phyloP scores from a whole-genome alignment of 2,113 vertebrate species.

The Albula glossodonta region DNA sequence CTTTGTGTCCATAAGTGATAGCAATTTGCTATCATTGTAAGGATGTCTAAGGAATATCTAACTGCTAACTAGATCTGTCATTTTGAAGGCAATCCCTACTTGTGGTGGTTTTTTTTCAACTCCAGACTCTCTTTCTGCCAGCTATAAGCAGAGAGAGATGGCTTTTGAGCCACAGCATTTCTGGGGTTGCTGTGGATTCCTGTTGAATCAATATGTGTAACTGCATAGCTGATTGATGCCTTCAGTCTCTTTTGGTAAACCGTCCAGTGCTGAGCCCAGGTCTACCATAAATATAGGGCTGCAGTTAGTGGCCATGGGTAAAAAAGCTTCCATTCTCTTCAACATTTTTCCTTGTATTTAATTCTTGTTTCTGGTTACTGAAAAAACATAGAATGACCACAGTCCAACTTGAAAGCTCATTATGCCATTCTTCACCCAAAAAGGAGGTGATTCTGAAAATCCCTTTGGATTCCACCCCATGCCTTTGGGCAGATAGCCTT shows the following conservation, averaged over 20 bases:
- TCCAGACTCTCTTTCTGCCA: conserved; percentile 63
- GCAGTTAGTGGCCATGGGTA: conserved; percentile 26
- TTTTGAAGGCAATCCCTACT: conserved; percentile 66
- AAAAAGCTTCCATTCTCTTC: conserved; percentile 29
- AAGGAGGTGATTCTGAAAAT: conserved; percentile 47
- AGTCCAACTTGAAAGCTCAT: conserved; percentile 47
- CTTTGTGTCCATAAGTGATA: conserved; percentile 59
- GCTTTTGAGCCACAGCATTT: conserved; percentile 30
- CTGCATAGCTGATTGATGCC: conserved; percentile 17
- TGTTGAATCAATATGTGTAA: conserved; percentile 21
- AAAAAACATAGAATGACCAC: conserved; percentile 54
- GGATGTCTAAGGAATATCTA: conserved; percentile 61
- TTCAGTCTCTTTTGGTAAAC: conserved; percentile 18
- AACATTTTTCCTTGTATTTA: conserved; percentile 27
- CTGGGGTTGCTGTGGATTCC: conserved; percentile 8
- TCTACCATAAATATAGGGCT: conserved; percentile 5
- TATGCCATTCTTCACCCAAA: conserved; percentile 49
- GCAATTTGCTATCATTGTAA: conserved; percentile 51
- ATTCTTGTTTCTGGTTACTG: conserved; percentile 43
- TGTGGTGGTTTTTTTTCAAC: conserved; percentile 71
- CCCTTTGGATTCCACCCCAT: conserved; percentile 50
- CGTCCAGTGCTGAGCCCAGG: neutral
- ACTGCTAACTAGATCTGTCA: conserved; percentile 69
- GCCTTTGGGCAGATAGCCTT: conserved; percentile 46
- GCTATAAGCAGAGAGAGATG: conserved; percentile 58